Evolutionary conservation across 2,888 invertebrate genomes (phyloP), one percentile per base, ranked within the genome.

Genomic region (Athalia cordata): DNA sequence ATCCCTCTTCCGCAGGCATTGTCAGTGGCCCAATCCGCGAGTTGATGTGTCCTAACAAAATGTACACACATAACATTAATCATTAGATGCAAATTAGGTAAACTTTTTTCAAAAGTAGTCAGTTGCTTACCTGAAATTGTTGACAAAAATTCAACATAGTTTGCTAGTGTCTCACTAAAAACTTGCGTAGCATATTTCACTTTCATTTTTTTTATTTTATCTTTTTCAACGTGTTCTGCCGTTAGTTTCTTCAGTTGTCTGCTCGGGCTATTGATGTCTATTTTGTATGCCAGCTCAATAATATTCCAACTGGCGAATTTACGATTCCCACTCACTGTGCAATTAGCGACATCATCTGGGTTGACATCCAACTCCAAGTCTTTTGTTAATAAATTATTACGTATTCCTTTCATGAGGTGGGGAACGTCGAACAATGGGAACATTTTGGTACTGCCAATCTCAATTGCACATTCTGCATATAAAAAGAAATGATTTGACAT

Each of bases 261-360:
- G 11, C 59, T 45, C 6, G 7, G 49, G 7, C 49, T 13, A 61
- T 74, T 74, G 47, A 47, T n/a, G 13, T 74, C 74, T 3, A 74
- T 74, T 3, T 5, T 61, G 43, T 61, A 74, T 13, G 74, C 74
- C 1, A 74, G 74, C 49, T 74, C 13, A 8, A 74, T 43, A 59
- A 57, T 52, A 57, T 72, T 57, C 72, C 72, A 72, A 11, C 52
- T 67, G 4, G 78, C 78, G n/a, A 57, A 55, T 52, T 66, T 65
- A 29, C 29, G 29, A 29, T 29, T 29, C 29, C 29, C 29, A 29
- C 29, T 29, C 29, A 29, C 29, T 29, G 29, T 29, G 29, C 29
- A 29, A 29, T 29, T 29, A 29, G 29, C 29, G 29, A 29, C 29
- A 29, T 29, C 29, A 29, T n/a, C n/a, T n/a, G n/a, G n/a, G n/a